Percentiles rank a stretch among this genome's conserved stretches.
Evolutionary conservation across 2,888 invertebrate species (phyloP).

Genomic region (Parnassius glacialis): DNA sequence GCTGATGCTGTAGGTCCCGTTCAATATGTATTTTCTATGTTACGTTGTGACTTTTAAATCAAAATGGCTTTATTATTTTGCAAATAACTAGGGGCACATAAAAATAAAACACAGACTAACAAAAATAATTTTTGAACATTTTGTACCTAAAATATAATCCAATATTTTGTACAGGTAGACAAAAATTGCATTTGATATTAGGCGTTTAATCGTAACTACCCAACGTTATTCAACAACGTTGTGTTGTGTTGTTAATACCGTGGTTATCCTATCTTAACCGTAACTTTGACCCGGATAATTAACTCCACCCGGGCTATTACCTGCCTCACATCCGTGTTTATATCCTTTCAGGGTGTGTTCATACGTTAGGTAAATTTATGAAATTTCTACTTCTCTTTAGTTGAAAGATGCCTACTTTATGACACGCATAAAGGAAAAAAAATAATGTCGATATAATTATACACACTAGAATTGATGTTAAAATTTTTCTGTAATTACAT

Average conservation of each 20-base stretch:
- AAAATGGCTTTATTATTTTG: too few species aligned
- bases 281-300: conserved; percentile 66
- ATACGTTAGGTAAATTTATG: conserved; percentile 28
- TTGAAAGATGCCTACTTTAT: not conserved
- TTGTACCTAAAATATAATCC: too few species aligned
- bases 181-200: too few species aligned
- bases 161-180: too few species aligned
- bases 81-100: too few species aligned
- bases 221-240: not conserved
- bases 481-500: not conserved
- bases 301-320: conserved; percentile 58
- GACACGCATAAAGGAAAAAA: not conserved
- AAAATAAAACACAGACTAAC: too few species aligned
- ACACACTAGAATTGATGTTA: too few species aligned
- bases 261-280: conserved; percentile 52
- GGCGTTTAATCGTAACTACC: too few species aligned
- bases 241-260: conserved; percentile 30
- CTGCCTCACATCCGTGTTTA: conserved; percentile 31
- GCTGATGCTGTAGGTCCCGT: too few species aligned
- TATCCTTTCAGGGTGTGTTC: conserved; percentile 36
- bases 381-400: conserved; percentile 14
- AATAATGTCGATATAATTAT: not conserved
- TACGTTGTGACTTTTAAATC: too few species aligned
- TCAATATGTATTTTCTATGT: too few species aligned
- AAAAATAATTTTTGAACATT: too few species aligned